These are phyloP conservation scores for Megalonaias nervosa DNA, from an alignment of 1,140 invertebrate genomes.

Conservation along the genomic window DNA sequence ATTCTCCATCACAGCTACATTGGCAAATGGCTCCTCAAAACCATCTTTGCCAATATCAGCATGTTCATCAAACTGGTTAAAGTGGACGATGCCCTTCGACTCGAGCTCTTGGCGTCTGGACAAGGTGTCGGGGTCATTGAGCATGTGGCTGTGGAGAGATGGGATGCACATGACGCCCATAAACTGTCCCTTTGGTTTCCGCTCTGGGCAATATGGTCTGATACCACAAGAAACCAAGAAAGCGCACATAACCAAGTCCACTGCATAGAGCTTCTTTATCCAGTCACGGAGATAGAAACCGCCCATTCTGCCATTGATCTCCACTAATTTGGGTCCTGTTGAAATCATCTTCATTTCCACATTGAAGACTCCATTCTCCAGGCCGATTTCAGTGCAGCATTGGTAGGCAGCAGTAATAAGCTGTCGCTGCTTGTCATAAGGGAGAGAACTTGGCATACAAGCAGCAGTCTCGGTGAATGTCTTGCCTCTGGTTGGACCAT, in stretches of 20 bases:
- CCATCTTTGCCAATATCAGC: background rate
- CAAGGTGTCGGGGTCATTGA: constrained; percentile 13
- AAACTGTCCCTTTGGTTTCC: constrained; percentile 1
- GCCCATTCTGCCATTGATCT: constrained; percentile 58
- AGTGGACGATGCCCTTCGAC: constrained; percentile 10
- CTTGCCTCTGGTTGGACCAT: constrained; percentile 44
- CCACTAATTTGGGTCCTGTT: constrained; percentile 51
- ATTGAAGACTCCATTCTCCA: constrained; percentile 52
- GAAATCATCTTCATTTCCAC: constrained; percentile 54
- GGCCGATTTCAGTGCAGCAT: constrained; percentile 52
- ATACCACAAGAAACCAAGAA: constrained; percentile 45
- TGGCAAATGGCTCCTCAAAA: constrained; percentile 40
- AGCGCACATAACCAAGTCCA: constrained; percentile 43
- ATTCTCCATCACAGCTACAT: constrained; percentile 39
- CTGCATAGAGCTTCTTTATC: constrained; percentile 42
- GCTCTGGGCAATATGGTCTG: constrained; percentile 32
- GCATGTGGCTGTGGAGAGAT: constrained; percentile 33
- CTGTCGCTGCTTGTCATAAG: constrained; percentile 43
- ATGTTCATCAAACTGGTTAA: constrained; percentile 38
- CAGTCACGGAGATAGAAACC: constrained; percentile 55
- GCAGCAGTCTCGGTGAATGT: constrained; percentile 43
- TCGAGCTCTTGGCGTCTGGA: constrained; percentile 18
- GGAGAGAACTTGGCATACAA: constrained; percentile 40
- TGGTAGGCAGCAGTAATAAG: constrained; percentile 48
- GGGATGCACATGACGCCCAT: constrained; percentile 52